A percentile compares a stretch with the other conserved stretches of the same genome.
Conservation (phyloP, 2,888 invertebrate species). For the Micropterix aruncella region DNA sequence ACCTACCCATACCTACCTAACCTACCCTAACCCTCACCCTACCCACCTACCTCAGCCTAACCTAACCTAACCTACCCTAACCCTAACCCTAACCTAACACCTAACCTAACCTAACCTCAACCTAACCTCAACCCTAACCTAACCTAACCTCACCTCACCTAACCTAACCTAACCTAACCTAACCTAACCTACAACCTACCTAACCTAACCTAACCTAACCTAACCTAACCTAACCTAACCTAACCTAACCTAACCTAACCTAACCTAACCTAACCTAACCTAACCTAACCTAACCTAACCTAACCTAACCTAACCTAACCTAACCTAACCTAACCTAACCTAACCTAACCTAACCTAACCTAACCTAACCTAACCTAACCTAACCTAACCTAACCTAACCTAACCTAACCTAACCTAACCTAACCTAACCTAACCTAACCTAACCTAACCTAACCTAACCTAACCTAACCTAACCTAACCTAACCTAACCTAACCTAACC, state of each 20-base stretch:
- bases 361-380: constrained; percentile 5
- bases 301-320: constrained; percentile 4
- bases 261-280: constrained; percentile 3
- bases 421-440: constrained; percentile 5
- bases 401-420: constrained; percentile 4
- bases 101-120: constrained; percentile 11
- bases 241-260: constrained; percentile 2
- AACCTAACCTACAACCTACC: constrained; percentile 4
- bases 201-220: constrained; percentile 4
- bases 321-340: constrained; percentile 5
- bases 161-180: constrained; percentile 5
- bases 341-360: constrained; percentile 5
- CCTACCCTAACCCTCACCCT: neutral
- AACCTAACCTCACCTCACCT: constrained; percentile 4
- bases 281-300: constrained; percentile 5
- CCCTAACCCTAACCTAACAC: constrained; percentile 10
- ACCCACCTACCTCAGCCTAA: constrained; percentile 9
- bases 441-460: constrained; percentile 8
- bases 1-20: constrained; percentile 10
- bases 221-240: constrained; percentile 4
- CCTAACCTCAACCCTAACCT: constrained; percentile 3
- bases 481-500: constrained; percentile 6
- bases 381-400: constrained; percentile 4
- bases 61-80: constrained; percentile 9
- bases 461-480: constrained; percentile 5